Conservation (phyloP, 2,113 vertebrate genomes). For the Tetrax tetrax region DNA sequence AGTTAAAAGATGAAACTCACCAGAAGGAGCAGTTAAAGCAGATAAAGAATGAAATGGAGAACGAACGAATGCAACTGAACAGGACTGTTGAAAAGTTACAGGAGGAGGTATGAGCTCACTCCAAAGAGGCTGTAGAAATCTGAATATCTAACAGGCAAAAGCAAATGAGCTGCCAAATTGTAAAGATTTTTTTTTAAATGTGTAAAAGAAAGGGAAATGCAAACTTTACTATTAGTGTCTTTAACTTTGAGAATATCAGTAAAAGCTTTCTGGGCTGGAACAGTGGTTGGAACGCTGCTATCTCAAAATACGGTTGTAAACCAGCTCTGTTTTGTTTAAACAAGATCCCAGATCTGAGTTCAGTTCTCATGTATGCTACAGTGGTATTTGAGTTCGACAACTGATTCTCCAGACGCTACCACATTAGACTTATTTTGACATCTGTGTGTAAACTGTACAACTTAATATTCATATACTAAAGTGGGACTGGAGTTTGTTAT, state of each 20-base stretch:
- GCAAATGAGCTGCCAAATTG: neutral
- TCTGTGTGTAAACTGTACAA: neutral
- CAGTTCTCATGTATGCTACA: neutral
- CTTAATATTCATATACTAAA: neutral
- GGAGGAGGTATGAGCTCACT: constrained; percentile 80
- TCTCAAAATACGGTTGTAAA: neutral
- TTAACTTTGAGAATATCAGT: neutral
- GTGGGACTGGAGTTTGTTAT: neutral
- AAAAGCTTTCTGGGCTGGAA: neutral
- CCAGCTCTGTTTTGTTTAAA: neutral
- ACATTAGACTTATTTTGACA: neutral
- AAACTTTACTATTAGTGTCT: neutral
- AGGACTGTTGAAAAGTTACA: constrained; percentile 91
- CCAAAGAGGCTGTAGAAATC: neutral
- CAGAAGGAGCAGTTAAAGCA: constrained; percentile 91
- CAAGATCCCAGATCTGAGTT: neutral
- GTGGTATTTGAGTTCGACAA: neutral
- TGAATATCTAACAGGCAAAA: neutral
- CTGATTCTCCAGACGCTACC: neutral
- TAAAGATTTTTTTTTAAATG: neutral
- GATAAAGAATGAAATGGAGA: constrained; percentile 89
- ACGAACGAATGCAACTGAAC: constrained; percentile 84
- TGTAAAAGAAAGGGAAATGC: neutral
- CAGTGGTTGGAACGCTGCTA: neutral
- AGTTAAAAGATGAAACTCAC: constrained; percentile 82